Evolutionary conservation across 2,113 vertebrate species (phyloP), one percentile per base, ranked within the genome.

Genomic region (Noctilio leporinus): DNA sequence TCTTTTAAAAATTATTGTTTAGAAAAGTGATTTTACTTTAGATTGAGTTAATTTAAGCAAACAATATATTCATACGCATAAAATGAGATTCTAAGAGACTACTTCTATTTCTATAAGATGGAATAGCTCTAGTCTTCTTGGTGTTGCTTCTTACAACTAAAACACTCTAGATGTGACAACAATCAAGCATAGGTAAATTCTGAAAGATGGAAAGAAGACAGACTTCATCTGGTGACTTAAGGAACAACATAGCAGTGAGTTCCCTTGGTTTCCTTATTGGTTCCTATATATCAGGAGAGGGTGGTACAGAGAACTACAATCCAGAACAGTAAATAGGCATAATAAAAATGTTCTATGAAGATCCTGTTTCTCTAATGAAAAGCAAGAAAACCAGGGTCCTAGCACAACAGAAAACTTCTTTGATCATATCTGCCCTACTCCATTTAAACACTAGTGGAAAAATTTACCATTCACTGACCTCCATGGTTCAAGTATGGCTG

Each of bases 1-100:
- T 80, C 9, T 62, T 59, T 55, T 22, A 72, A 69, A 69, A 47
- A 77, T 73, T 55, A 3, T 40, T 91, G 49, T 49, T 73, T 24
- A 78, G 20, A 94, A 38, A 91, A 88, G 72, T 55, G 57, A 35
- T 43, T n/a, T 73, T 73, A 51, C 17, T 78, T 45, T 65, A 84
- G 4, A 67, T 45, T 86, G 26, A 73, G 26, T 35, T 24, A 1
- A 9, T 88, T 75, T 93, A 51, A n/a, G 8, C 35, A 69, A 33
- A 88, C 43, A 83, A 72, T 45, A 38, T 70, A 83, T 86, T 59
- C 65, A 70, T 30, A 30, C 19, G 15, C n/a, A 80, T 47, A 38
- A 78, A 80, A 90, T 62, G 38, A 64, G 24, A 84, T 30, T 83
- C 38, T 40, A 19, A 81, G 9, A 64, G 30, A 73, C 33, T 92